Percentiles rank a stretch among this genome's conserved stretches.
phyloP scores from a whole-genome alignment of 64 coral and sea anemone genomes.

The Dendrophyllia cribrosa region DNA sequence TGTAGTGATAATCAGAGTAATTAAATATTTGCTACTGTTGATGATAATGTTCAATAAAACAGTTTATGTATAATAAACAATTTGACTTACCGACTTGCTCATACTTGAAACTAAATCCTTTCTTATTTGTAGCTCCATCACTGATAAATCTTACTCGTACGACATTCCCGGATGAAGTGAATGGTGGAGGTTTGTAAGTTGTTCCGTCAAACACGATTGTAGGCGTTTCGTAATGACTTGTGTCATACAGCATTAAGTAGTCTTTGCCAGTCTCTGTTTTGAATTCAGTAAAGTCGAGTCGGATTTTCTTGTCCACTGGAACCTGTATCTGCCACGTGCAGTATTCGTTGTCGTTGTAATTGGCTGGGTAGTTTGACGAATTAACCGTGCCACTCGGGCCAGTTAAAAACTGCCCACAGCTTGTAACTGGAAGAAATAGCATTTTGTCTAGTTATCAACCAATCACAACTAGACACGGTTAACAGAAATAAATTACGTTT shows the following conservation, averaged over 20 bases:
- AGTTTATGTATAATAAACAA: no score
- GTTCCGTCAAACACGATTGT: slow-evolving; percentile 72
- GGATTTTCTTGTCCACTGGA: slow-evolving; percentile 74
- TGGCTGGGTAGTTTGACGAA: slow-evolving; percentile 67
- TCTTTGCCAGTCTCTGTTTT: slow-evolving; percentile 76
- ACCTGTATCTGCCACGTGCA: slow-evolving; percentile 90
- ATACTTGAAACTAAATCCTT: slow-evolving; percentile 78
- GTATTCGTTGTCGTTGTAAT: slow-evolving; percentile 79
- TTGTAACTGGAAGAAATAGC: slow-evolving; percentile 46
- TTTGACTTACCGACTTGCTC: slow-evolving; percentile 74
- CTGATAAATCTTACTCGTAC: slow-evolving; percentile 76
- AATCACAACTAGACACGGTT: no score
- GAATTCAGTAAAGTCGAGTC: slow-evolving; percentile 80
- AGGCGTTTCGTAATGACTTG: background rate
- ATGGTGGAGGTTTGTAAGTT: slow-evolving; percentile 65
- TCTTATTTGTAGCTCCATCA: slow-evolving; percentile 66
- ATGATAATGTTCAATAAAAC: no score
- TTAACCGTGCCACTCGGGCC: slow-evolving; percentile 68
- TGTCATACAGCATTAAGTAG: slow-evolving; percentile 75
- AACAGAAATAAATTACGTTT: no score
- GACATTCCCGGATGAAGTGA: slow-evolving; percentile 80
- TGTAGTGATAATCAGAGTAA: no score
- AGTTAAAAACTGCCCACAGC: slow-evolving; percentile 62
- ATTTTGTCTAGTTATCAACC: background rate
- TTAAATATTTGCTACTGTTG: no score